A percentile compares a stretch with the other conserved stretches of the same genome.
Evolutionary conservation across 2,113 vertebrate species (phyloP).

Genomic region (Istiophorus platypterus): DNA sequence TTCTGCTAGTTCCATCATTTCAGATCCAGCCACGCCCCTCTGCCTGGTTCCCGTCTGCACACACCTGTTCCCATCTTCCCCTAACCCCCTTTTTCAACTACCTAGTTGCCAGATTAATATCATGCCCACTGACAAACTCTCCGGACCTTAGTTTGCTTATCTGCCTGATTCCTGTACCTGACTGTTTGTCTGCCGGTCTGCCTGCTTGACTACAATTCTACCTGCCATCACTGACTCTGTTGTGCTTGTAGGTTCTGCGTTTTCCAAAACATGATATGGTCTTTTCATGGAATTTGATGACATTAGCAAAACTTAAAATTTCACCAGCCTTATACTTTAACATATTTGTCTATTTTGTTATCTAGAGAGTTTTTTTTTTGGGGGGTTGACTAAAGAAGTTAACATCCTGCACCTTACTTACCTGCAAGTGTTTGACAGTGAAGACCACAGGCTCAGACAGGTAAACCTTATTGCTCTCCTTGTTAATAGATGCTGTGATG

Average conservation of each 20-base stretch:
- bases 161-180: not conserved
- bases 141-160: not conserved
- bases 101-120: not conserved
- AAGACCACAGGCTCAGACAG: conserved; percentile 97
- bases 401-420: conserved; percentile 66
- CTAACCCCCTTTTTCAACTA: not conserved
- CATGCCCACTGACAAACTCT: not conserved
- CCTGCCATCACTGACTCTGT: not conserved
- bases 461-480: conserved; percentile 98
- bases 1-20: not conserved
- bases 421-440: conserved; percentile 96
- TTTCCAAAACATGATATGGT: not conserved
- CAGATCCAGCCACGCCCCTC: not conserved
- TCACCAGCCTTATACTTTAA: not conserved
- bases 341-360: not conserved
- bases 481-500: conserved; percentile 97
- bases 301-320: not conserved
- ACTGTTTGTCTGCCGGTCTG: too few relatives aligned
- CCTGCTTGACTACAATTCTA: too few relatives aligned
- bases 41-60: not conserved
- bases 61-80: not conserved
- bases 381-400: too few relatives aligned
- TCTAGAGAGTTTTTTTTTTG: not conserved
- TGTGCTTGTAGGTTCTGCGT: not conserved
- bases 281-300: not conserved